phyloP scores from a whole-genome alignment of 1,140 invertebrate genomes.

The Drosophila sulfurigaster region DNA sequence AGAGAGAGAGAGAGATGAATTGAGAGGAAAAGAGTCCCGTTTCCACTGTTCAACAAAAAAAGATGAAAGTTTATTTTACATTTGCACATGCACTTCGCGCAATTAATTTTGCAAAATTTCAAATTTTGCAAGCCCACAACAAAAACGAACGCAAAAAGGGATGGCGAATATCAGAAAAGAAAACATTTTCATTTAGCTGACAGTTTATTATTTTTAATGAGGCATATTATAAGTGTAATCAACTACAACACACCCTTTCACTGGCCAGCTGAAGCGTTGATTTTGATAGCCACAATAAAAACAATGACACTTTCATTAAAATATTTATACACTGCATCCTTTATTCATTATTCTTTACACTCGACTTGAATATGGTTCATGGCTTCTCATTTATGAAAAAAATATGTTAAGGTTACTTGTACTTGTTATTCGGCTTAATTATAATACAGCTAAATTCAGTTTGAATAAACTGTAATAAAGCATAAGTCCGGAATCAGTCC shows the following conservation, averaged over 20 bases:
- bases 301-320: conserved; percentile 50
- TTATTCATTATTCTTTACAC: conserved; percentile 8
- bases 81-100: conserved; percentile 68
- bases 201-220: conserved; percentile 83
- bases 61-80: conserved; percentile 63
- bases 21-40: conserved; percentile 31
- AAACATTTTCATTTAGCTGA: conserved; percentile 72
- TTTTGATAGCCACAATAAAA: conserved; percentile 73
- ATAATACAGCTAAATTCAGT: neutral
- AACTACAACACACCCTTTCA: conserved; percentile 42
- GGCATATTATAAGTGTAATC: conserved; percentile 73
- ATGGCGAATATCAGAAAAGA: conserved; percentile 7
- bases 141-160: conserved; percentile 4
- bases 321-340: conserved; percentile 34
- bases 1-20: neutral
- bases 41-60: conserved; percentile 19
- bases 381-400: conserved; percentile 18
- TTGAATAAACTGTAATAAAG: neutral
- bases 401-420: conserved; percentile 31
- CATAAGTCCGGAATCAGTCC: no score
- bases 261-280: conserved; percentile 38
- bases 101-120: conserved; percentile 74
- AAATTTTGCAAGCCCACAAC: conserved; percentile 42
- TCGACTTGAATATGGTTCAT: conserved; percentile 33
- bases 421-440: conserved; percentile 3